These are phyloP conservation scores for Paedocypris sp. DNA, from an alignment of 2,113 vertebrate species.

Conservation along the genomic window DNA sequence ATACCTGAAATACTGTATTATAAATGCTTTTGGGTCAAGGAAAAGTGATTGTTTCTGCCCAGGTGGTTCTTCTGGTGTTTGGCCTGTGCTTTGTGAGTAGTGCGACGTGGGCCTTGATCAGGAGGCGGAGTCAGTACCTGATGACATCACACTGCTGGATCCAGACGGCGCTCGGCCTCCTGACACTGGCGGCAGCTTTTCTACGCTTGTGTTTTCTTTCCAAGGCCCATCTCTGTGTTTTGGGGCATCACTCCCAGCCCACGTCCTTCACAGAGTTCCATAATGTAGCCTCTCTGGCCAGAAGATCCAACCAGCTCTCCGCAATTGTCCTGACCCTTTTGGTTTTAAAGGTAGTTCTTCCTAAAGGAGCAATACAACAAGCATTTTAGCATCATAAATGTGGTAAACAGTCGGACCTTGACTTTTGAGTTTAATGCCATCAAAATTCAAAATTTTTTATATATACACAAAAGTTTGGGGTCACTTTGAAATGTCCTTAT, in stretches of 20 bases:
- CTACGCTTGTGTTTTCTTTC: constrained; percentile 52
- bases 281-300: constrained; percentile 43
- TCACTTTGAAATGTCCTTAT: no score
- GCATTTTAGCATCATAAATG: background rate
- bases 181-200: constrained; percentile 49
- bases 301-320: constrained; percentile 45
- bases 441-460: no score
- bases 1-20: background rate
- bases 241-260: constrained; percentile 37
- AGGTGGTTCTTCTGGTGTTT: constrained; percentile 59
- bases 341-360: constrained; percentile 49
- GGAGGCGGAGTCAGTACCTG: constrained; percentile 33
- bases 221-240: constrained; percentile 33
- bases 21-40: no score
- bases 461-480: no score
- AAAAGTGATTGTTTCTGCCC: no score
- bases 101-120: constrained; percentile 42
- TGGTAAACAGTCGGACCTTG: no score
- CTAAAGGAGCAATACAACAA: background rate
- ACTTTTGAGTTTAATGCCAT: no score
- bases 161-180: constrained; percentile 46
- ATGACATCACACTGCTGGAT: constrained; percentile 36
- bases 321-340: constrained; percentile 57
- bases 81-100: constrained; percentile 44
- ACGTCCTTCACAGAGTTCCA: constrained; percentile 52